Conservation (phyloP, 2,113 vertebrate genomes). For the Phalacrocorax aristotelis region DNA sequence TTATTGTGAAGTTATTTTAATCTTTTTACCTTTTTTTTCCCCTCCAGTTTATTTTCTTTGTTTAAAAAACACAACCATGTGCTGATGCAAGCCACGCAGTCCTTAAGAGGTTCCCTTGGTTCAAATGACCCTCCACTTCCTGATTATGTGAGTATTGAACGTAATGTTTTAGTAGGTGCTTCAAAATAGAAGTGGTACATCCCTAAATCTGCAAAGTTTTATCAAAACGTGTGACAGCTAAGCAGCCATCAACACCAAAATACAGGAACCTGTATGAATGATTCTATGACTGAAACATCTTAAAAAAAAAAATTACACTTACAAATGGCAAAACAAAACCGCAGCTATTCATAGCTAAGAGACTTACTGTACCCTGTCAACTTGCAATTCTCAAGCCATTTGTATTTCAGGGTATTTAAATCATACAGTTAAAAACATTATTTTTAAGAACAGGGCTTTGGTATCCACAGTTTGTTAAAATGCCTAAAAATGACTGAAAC, state of each 20-base stretch:
- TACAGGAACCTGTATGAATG: too few relatives aligned
- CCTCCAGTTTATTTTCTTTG: conserved; percentile 91
- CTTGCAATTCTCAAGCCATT: neutral
- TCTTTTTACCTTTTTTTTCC: neutral
- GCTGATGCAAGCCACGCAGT: conserved; percentile 96
- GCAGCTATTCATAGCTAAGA: neutral
- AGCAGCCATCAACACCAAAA: neutral
- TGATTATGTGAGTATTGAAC: conserved; percentile 91
- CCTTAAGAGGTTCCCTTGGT: conserved; percentile 83
- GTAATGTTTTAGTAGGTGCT: neutral
- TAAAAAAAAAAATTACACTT: neutral
- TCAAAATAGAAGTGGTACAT: neutral
- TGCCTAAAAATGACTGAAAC: neutral
- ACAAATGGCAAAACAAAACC: conserved; percentile 35
- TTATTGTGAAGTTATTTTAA: neutral
- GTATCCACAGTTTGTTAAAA: neutral
- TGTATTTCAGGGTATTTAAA: neutral
- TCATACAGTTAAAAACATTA: neutral
- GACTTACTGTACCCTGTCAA: neutral
- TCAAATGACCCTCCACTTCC: conserved; percentile 84
- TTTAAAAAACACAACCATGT: conserved; percentile 99
- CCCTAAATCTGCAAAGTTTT: conserved; percentile 21
- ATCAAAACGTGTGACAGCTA: neutral
- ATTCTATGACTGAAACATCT: too few relatives aligned
- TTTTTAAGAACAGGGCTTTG: neutral